Evolutionary conservation across 2,888 invertebrate genomes (phyloP), one percentile per base, ranked within the genome.

Genomic region (Amaurobius ferox): DNA sequence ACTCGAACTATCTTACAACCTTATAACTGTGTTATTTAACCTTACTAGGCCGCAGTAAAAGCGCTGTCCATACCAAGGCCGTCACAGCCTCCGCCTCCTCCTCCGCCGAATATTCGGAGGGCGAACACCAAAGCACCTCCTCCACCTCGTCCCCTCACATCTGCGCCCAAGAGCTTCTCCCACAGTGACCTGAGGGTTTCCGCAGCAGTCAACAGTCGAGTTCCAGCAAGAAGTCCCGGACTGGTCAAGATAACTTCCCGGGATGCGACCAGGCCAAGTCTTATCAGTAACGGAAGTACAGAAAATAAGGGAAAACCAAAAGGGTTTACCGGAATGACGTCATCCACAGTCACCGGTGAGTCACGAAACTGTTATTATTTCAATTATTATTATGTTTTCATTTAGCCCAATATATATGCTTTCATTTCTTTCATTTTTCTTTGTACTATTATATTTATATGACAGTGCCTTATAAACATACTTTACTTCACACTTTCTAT

Each of bases 61-160:
- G 28, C 66, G 1, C 64, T 79, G 0, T 62, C 79, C 11, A 79
- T 86, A 62, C 73, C 73, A 3, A 35, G 85, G 23, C 85, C 85
- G 1, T 68, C 85, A 1, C 85, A 86, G 19, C 85, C 85, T 0
- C 79, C 77, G 0, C 81, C 85, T 26, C 85, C 85, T 3, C 85
- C 85, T 2, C 83, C 83, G 1, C 66, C 40, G 1, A 85, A 66
- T 55, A 66, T 44, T 5, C 28, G 67, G 35, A 66, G 55, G 9
- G 23, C 13, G 1, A 62, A 26, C 0, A 23, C 13, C 19, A 78
- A 78, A 61, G 78, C 32, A 1, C 73, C 85, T 23, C 85, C 85
- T 1, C 85, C 85, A 5, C 78, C 85, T 1, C 72, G 85, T 16
- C 85, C 85, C 0, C 28, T 79, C 16, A 73, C 67, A 35, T 61